Base-by-base conservation (phyloP, 1,140 invertebrate species). In the Chironomus striatipennis region DNA sequence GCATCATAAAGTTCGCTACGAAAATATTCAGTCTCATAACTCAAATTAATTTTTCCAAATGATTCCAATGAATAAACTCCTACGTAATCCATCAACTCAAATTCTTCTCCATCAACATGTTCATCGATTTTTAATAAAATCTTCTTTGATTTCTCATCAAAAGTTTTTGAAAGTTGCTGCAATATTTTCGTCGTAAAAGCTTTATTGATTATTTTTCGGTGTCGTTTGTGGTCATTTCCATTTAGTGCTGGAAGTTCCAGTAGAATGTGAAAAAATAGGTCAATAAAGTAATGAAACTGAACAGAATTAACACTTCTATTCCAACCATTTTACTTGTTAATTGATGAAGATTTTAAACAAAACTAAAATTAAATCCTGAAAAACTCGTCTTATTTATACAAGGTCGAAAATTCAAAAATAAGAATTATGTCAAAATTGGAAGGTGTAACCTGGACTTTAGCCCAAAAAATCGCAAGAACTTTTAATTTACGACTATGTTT, bases 81-180 rank as follows among this genome's bases (percentile, higher is more conserved):
- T 4, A 43, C 42, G 5, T 9, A 43, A 17, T 74, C 18, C 8
- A 70, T 42, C 64, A 18, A 18, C 9, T 47, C 47, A 24, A 24
- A 24, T 21, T 74, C 15, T 1, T 65, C 17, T 0, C 10, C 5
- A 15, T 57, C n/a, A 12, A 74, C 15, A n/a, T 74, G 65, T 21
- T 64, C n/a, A 7, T 64, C 34, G 2, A 74, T 20, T 42, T 34
- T 20, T 47, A 65, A 21, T 18, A 34, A 1, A 24, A 24, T 65
- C 24, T 24, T 65, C 64, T 47, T 43, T 9, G 47, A 67, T 74
- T 74, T 74, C 4, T 47, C 47, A 47, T 57, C 43, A 42, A 74
- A 74, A 47, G 42, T 64, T 10, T n/a, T 15, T n/a, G 47, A 9
- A 43, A 74, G 43, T 43, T 42, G 43, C 5, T 43, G 18, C 9